A percentile compares a stretch with the other conserved stretches of the same genome.
Conservation (phyloP, 2,888 invertebrate species). For the Exocentrus adspersus region DNA sequence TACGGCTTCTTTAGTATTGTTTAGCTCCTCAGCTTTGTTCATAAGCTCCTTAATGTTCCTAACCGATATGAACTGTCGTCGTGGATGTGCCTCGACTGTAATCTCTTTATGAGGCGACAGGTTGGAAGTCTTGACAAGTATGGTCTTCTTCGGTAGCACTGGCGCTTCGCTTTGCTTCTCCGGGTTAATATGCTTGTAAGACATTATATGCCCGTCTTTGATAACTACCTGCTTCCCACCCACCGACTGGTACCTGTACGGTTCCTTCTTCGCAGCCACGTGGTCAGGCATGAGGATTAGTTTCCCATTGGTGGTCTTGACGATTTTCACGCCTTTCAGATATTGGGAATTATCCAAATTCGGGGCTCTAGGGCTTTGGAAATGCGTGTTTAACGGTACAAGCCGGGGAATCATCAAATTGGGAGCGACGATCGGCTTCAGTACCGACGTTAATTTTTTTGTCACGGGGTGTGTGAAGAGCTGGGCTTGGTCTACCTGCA, state of each 20-base stretch:
- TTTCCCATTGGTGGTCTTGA: conserved; percentile 25
- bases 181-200: neutral
- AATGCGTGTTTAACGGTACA: neutral
- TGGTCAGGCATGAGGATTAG: conserved; percentile 51
- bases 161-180: too few relatives aligned
- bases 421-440: conserved; percentile 13
- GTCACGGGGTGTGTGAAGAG: neutral
- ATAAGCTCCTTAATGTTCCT: too few relatives aligned
- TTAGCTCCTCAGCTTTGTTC: too few relatives aligned
- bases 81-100: too few relatives aligned
- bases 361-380: neutral
- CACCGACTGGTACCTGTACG: neutral
- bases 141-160: too few relatives aligned
- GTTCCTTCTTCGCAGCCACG: neutral
- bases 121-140: too few relatives aligned
- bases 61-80: too few relatives aligned
- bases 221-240: conserved; percentile 6
- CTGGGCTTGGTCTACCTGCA: conserved; percentile 6
- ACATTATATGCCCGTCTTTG: conserved; percentile 9
- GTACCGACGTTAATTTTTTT: conserved; percentile 19
- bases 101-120: too few relatives aligned
- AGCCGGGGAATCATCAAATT: neutral
- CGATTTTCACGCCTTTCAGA: conserved; percentile 28
- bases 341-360: conserved; percentile 9
- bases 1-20: too few relatives aligned